Percentiles rank a stretch among this genome's conserved stretches.
Conservation (phyloP, 1,140 invertebrate genomes). For the Macrobrachium rosenbergii region DNA sequence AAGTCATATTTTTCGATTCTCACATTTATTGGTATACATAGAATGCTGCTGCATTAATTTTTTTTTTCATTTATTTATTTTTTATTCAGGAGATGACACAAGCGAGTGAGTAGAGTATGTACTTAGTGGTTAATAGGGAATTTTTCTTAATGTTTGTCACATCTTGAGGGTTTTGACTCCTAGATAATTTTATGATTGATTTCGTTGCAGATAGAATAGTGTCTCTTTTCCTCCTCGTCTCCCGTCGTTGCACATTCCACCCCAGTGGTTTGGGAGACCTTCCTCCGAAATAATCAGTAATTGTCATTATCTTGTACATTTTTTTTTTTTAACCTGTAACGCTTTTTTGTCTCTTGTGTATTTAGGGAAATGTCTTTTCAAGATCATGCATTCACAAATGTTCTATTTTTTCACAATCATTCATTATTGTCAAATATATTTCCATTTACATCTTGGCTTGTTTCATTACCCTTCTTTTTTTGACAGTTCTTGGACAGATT, state of each 20-base stretch:
- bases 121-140: conserved; percentile 18
- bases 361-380: conserved; percentile 33
- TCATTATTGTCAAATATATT: conserved; percentile 59
- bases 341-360: conserved; percentile 38
- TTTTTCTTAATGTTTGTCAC: not conserved
- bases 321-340: conserved; percentile 35
- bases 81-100: not conserved
- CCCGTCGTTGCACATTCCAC: not conserved
- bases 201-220: not conserved
- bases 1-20: no score
- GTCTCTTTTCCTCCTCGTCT: not conserved
- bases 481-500: not conserved
- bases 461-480: conserved; percentile 1
- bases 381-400: conserved; percentile 52
- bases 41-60: not conserved
- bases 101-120: conserved; percentile 8
- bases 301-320: conserved; percentile 49
- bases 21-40: not conserved
- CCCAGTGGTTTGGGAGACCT: conserved; percentile 5
- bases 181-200: conserved; percentile 1
- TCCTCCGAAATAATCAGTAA: not conserved
- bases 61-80: conserved; percentile 10
- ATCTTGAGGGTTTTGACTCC: not conserved
- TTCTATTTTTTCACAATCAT: conserved; percentile 59
- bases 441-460: conserved; percentile 34